Conservation (phyloP, 1,140 invertebrate species). For the Rhagoletis pomonella region DNA sequence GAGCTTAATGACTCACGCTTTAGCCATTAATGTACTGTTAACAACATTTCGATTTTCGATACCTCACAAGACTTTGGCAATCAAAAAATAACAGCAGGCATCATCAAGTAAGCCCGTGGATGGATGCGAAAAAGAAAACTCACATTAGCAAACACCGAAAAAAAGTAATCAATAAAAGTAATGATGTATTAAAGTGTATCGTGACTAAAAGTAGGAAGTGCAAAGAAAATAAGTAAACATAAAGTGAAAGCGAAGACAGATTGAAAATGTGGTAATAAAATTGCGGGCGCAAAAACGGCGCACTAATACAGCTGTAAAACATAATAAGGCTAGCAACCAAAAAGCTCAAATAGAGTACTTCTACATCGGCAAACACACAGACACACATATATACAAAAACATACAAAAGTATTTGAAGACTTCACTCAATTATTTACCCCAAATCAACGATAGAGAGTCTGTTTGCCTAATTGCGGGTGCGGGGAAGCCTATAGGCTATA, state of each 20-base stretch:
- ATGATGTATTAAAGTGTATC: not conserved
- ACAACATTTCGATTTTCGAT: not conserved
- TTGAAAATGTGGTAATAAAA: too few relatives aligned
- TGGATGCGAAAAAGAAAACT: too few relatives aligned
- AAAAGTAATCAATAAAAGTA: conserved; percentile 24
- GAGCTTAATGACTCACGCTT: conserved; percentile 14
- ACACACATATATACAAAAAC: not conserved
- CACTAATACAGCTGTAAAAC: too few relatives aligned
- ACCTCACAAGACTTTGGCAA: not conserved
- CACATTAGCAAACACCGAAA: not conserved
- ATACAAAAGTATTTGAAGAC: not conserved
- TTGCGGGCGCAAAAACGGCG: too few relatives aligned
- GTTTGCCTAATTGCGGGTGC: not conserved
- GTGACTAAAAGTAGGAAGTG: not conserved
- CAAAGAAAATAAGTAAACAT: not conserved
- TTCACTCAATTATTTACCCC: not conserved
- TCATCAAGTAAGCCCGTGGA: too few relatives aligned
- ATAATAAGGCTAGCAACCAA: too few relatives aligned
- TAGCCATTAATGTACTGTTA: conserved; percentile 17
- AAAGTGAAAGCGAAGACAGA: too few relatives aligned
- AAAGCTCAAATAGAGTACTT: too few relatives aligned
- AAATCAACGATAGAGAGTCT: not conserved
- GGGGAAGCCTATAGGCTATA: not conserved
- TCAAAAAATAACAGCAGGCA: not conserved
- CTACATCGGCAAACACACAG: not conserved